Percentiles rank a stretch among this genome's conserved stretches.
Conservation (phyloP, 2,797 vertebrate species). For the Poeciliopsis presidionis region DNA sequence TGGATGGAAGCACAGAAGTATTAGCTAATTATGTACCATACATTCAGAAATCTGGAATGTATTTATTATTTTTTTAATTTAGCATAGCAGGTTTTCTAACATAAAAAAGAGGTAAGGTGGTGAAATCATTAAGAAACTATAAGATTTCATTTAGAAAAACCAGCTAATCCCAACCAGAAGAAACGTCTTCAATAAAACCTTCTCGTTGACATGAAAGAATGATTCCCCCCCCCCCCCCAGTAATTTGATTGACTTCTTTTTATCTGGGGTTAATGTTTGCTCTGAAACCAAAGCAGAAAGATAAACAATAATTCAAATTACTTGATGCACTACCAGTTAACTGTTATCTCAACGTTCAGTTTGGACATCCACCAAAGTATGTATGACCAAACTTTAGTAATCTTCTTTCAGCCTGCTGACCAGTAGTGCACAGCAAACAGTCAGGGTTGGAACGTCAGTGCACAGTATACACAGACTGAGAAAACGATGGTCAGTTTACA, state of each 20-base stretch:
- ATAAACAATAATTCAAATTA: background rate
- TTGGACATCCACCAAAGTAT: background rate
- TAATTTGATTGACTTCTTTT: background rate
- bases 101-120: background rate
- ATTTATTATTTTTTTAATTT: background rate
- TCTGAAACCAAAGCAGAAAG: background rate
- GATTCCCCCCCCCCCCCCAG: too few species aligned
- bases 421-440: background rate
- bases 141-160: background rate
- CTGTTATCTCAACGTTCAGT: background rate
- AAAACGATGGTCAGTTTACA: background rate
- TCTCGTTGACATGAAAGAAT: background rate
- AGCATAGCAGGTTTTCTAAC: background rate
- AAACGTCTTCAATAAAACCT: background rate
- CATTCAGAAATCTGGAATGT: background rate
- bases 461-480: background rate
- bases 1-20: constrained; percentile 5
- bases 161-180: background rate
- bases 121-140: background rate
- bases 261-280: background rate
- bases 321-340: background rate
- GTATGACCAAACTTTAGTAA: background rate
- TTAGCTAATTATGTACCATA: background rate
- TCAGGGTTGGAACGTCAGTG: background rate
- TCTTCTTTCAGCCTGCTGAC: background rate